phyloP scores from a whole-genome alignment of 2,113 vertebrate genomes.

The Brevimyrus niger region DNA sequence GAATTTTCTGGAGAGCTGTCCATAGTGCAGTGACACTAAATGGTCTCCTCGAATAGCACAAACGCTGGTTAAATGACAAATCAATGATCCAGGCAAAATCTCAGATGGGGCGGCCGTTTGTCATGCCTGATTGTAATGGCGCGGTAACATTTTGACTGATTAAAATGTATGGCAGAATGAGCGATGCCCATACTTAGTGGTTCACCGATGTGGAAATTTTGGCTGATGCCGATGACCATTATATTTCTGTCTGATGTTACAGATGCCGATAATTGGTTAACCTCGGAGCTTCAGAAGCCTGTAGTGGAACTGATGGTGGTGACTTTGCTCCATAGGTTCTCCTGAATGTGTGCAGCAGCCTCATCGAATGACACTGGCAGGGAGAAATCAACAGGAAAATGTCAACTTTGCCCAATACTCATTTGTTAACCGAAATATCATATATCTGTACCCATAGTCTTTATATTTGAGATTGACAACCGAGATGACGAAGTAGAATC shows the following conservation, averaged over 20 bases:
- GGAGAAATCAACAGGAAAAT: not conserved
- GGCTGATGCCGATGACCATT: not conserved
- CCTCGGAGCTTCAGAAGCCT: not conserved
- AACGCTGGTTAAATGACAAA: conserved; percentile 3
- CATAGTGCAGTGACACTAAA: not conserved
- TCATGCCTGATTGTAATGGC: not conserved
- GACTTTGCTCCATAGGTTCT: not conserved
- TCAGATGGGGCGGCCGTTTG: not conserved
- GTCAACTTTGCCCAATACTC: not conserved
- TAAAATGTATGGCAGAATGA: not conserved
- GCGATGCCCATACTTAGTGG: not conserved
- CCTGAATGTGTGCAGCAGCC: not conserved
- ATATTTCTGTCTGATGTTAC: not conserved
- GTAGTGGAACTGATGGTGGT: not conserved
- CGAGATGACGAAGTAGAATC: not conserved
- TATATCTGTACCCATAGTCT: not conserved
- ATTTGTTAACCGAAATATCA: not conserved
- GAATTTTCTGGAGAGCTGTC: not conserved
- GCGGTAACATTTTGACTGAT: not conserved
- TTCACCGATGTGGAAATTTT: not conserved
- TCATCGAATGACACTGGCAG: not conserved
- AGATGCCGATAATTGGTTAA: not conserved
- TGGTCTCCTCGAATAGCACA: not conserved
- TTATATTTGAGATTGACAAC: not conserved
- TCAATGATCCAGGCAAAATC: conserved; percentile 14